Evolutionary conservation across 1,140 invertebrate species (phyloP).

Genomic region (Reticulitermes speratus): DNA sequence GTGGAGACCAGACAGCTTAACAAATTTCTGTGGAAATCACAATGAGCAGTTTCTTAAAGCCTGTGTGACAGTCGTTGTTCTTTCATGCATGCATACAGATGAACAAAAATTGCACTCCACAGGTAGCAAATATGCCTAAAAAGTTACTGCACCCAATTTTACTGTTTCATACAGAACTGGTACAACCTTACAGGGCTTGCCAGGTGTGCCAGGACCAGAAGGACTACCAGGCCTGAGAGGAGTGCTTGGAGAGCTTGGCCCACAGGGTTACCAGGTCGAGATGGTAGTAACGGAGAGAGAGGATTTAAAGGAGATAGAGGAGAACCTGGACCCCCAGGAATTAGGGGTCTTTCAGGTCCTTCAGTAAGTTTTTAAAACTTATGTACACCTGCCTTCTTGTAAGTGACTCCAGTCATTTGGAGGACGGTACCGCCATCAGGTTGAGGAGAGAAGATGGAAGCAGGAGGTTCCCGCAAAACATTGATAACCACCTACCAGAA

Average conservation of each 20-base stretch:
- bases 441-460: no score
- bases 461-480: no score
- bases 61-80: no score
- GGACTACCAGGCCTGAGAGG: constrained; percentile 45
- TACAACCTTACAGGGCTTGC: constrained; percentile 18
- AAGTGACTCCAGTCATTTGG: constrained; percentile 37
- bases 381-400: neutral
- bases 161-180: neutral
- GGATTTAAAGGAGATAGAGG: constrained; percentile 40
- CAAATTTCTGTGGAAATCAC: no score
- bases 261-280: constrained; percentile 31
- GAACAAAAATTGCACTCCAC: no score
- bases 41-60: no score
- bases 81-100: no score
- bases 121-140: no score
- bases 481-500: no score
- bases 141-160: no score
- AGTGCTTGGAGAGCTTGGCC: constrained; percentile 40
- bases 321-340: constrained; percentile 42
- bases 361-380: constrained; percentile 29
- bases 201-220: constrained; percentile 33
- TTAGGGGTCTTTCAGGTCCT: constrained; percentile 44
- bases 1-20: no score
- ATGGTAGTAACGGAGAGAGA: constrained; percentile 36
- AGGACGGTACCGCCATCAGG: no score